phyloP scores from a whole-genome alignment of 2,113 vertebrate genomes.

The Chrysochloris asiatica region DNA sequence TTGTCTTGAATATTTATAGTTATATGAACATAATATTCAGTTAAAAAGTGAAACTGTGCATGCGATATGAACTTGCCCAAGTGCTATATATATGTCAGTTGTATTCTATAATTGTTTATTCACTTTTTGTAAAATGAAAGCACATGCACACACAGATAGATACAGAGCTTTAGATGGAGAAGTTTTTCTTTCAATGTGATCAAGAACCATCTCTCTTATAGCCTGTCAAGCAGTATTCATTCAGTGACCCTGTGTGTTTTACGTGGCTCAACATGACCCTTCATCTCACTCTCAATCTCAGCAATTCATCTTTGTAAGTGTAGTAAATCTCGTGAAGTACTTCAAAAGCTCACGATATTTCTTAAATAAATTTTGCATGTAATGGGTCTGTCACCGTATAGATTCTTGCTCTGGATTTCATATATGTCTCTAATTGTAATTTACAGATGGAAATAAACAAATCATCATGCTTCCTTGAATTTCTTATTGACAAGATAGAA shows the following conservation, averaged over 20 bases:
- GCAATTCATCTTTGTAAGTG: not conserved
- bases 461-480: no score
- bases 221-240: not conserved
- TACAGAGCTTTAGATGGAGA: not conserved
- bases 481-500: not conserved
- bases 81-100: not conserved
- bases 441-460: not conserved
- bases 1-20: not conserved
- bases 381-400: not conserved
- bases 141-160: not conserved
- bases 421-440: not conserved
- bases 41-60: not conserved
- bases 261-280: fast-evolving
- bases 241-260: not conserved
- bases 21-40: not conserved
- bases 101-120: not conserved
- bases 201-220: not conserved
- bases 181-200: not conserved
- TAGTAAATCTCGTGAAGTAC: no score
- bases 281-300: not conserved
- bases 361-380: not conserved
- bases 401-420: not conserved
- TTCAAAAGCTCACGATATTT: not conserved
- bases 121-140: not conserved
- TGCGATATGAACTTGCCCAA: not conserved